phyloP scores from a whole-genome alignment of 2,797 vertebrate genomes.

The Melanogrammus aeglefinus region DNA sequence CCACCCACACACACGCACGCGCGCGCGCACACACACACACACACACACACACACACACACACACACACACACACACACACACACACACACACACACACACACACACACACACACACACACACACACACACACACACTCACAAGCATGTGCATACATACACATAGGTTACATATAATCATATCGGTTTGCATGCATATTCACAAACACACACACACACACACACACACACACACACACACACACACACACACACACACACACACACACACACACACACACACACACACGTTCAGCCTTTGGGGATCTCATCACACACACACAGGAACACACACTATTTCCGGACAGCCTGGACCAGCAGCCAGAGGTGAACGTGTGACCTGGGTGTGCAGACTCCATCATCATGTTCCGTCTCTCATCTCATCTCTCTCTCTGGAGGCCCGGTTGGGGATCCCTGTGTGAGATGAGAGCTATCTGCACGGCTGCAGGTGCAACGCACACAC shows the following conservation, averaged over 20 bases:
- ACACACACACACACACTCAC: not conserved
- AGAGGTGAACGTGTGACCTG: constrained; percentile 39
- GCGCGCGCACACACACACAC: not conserved
- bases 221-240: too few species aligned
- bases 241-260: not conserved
- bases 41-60: not conserved
- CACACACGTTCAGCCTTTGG: not conserved
- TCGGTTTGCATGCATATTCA: not conserved
- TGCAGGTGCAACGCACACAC: constrained; percentile 24
- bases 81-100: not conserved
- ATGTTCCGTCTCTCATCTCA: constrained; percentile 24
- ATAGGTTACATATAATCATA: not conserved
- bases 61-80: not conserved
- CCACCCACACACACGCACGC: not conserved
- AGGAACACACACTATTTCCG: constrained; percentile 14
- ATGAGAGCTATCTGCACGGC: constrained; percentile 33
- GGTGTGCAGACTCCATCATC: constrained; percentile 37
- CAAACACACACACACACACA: not conserved
- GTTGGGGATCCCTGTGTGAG: constrained; percentile 34
- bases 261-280: not conserved
- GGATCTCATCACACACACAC: not conserved
- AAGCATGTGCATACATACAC: not conserved
- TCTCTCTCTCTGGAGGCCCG: constrained; percentile 38
- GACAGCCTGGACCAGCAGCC: constrained; percentile 34
- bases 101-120: not conserved